Percentiles rank a stretch among this genome's conserved stretches.
These are phyloP conservation scores for Oligia fasciuncula DNA, from an alignment of 2,888 invertebrate species.

Conservation along the genomic window DNA sequence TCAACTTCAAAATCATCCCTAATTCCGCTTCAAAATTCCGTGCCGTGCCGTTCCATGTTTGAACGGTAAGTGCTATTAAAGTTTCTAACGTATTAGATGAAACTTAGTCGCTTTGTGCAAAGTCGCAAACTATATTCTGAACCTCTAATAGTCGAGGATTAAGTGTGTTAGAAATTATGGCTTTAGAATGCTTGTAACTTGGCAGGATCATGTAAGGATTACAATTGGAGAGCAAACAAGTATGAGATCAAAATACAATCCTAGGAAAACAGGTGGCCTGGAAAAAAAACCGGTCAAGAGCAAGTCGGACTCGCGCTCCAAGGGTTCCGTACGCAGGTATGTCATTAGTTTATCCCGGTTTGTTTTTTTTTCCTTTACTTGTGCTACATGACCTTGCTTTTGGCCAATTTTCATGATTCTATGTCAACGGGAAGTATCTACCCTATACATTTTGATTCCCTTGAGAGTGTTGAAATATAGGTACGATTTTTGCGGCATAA, in stretches of 20 bases:
- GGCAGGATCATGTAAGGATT: neutral
- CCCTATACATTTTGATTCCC: no score
- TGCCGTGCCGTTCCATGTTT: neutral
- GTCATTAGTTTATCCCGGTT: no score
- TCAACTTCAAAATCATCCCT: constrained; percentile 8
- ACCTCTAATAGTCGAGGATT: constrained; percentile 14
- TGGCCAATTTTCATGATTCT: no score
- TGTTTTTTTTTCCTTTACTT: no score
- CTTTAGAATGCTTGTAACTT: neutral
- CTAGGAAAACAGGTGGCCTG: neutral
- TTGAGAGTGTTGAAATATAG: no score
- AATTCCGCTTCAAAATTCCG: constrained; percentile 10
- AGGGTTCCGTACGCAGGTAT: no score
- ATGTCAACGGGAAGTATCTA: no score
- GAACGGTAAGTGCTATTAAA: constrained; percentile 47
- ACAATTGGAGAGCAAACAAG: neutral
- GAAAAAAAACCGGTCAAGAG: neutral
- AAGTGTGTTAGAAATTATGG: constrained; percentile 14
- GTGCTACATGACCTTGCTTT: no score
- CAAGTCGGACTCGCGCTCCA: no score
- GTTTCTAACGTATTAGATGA: constrained; percentile 41
- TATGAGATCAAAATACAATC: neutral
- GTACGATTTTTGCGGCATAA: no score
- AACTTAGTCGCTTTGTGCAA: constrained; percentile 41
- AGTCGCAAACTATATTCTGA: constrained; percentile 30